Evolutionary conservation across 2,888 invertebrate genomes (phyloP), one percentile per base, ranked within the genome.

Genomic region (Aromia moschata): DNA sequence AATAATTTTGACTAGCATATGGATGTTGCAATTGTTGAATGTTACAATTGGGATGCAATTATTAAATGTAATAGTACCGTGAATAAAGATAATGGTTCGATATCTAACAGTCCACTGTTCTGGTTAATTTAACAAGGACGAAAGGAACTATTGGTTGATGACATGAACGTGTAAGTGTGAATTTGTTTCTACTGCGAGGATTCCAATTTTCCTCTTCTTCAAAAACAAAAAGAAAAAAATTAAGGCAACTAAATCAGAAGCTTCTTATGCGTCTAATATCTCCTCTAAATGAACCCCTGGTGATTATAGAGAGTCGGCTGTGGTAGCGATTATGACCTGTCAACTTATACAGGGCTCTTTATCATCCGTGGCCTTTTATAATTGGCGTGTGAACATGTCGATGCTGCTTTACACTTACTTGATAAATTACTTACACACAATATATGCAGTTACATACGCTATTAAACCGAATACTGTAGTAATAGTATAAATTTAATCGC

Each of bases 361-460:
- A 62, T 66, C 66, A 66, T 66, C 54, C 17, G 43, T 60, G 52
- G 54, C 51, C 53, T 60, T 56, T 46, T 56, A 64, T 66, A 66
- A 66, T 66, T 66, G 64, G 64, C 64, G 66, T 66, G 66, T 64
- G 66, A 66, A 66, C 64, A 64, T 56, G 58, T 54, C 62, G 60
- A 61, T 60, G 58, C 57, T 49, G 58, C 58, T 62, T 59, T 57
- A 60, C 60, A 60, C 63, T 62, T 44, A 52, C 47, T 55, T 62
- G 58, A 64, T 66, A 64, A 66, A 66, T 66, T 64, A 56, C 59
- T 63, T 38, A 47, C 18, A 57, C 61, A 63, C 55, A 45, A 58
- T 65, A 52, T n/a, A n/a, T n/a, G n/a, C n/a, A n/a, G n/a, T n/a
- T n/a, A n/a, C n/a, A 51, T 59, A 18, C 30, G 41, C 49, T 56